phyloP scores from a whole-genome alignment of 1,140 invertebrate species.

The Drosophila parabipectinata region DNA sequence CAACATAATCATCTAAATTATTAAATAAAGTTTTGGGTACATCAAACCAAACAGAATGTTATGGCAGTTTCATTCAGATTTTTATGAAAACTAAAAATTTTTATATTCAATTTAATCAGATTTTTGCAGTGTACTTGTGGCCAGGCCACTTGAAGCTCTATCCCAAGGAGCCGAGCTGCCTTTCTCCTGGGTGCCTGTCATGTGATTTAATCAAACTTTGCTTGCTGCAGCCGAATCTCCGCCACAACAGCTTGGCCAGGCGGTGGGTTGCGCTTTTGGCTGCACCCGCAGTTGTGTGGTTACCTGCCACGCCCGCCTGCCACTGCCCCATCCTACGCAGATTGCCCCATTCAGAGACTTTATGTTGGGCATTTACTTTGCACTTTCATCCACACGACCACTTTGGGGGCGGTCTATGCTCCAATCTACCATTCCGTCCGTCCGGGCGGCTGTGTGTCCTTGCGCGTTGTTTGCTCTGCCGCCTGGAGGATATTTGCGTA shows the following conservation, averaged over 20 bases:
- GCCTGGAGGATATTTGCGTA: constrained; percentile 68
- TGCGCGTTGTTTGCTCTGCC: constrained; percentile 35
- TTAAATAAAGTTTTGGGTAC: constrained; percentile 13
- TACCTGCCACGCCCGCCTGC: background rate
- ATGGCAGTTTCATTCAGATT: too few relatives aligned
- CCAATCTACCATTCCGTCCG: background rate
- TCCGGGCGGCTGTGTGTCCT: background rate
- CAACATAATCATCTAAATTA: constrained; percentile 22
- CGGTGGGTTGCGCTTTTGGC: constrained; percentile 53
- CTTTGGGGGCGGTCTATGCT: constrained; percentile 26
- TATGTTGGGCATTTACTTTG: constrained; percentile 77
- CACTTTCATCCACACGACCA: constrained; percentile 66
- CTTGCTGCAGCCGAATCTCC: constrained; percentile 67
- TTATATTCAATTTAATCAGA: too few relatives aligned
- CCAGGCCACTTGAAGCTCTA: constrained; percentile 66
- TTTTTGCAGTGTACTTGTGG: constrained; percentile 31
- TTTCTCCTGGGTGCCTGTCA: constrained; percentile 23
- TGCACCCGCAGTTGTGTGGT: constrained; percentile 47
- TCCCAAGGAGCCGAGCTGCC: constrained; percentile 15
- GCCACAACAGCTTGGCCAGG: constrained; percentile 18
- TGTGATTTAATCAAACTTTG: constrained; percentile 81
- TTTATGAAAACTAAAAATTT: too few relatives aligned
- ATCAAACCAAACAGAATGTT: background rate
- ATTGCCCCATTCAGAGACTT: constrained; percentile 45
- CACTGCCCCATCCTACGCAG: constrained; percentile 7